These are phyloP conservation scores for Amiota communis DNA, from an alignment of 2,888 invertebrate species.

Conservation along the genomic window DNA sequence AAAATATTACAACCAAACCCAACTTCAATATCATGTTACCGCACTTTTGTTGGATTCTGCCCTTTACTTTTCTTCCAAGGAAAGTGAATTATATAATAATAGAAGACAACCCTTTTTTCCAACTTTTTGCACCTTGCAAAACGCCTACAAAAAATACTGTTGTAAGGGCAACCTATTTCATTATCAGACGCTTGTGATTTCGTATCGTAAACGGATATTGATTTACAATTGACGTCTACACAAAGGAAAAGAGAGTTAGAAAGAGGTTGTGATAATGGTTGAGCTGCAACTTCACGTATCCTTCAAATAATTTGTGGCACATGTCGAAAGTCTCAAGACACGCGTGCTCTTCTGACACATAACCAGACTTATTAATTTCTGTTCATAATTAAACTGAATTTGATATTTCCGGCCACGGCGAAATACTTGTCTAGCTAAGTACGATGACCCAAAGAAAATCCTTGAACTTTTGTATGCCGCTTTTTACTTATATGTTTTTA, in stretches of 20 bases:
- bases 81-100: not conserved
- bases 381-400: conserved; percentile 64
- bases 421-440: conserved; percentile 32
- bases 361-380: conserved; percentile 63
- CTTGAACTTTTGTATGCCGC: conserved; percentile 60
- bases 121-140: conserved; percentile 36
- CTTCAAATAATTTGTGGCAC: conserved; percentile 19
- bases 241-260: conserved; percentile 31
- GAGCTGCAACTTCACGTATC: not conserved
- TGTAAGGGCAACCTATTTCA: conserved; percentile 10
- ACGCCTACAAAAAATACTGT: conserved; percentile 45
- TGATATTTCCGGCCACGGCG: conserved; percentile 63
- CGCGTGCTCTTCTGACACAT: conserved; percentile 53
- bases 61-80: not conserved
- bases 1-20: not conserved
- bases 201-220: conserved; percentile 61
- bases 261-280: too few relatives aligned
- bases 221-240: conserved; percentile 56
- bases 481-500: conserved; percentile 7
- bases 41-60: too few relatives aligned
- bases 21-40: too few relatives aligned
- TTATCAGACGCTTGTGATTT: conserved; percentile 48
- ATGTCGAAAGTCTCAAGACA: conserved; percentile 16
- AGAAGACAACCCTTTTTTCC: not conserved
- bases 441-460: conserved; percentile 50